These are phyloP conservation scores for Oryzias curvinotus DNA, from an alignment of 2,113 vertebrate genomes.

Conservation along the genomic window DNA sequence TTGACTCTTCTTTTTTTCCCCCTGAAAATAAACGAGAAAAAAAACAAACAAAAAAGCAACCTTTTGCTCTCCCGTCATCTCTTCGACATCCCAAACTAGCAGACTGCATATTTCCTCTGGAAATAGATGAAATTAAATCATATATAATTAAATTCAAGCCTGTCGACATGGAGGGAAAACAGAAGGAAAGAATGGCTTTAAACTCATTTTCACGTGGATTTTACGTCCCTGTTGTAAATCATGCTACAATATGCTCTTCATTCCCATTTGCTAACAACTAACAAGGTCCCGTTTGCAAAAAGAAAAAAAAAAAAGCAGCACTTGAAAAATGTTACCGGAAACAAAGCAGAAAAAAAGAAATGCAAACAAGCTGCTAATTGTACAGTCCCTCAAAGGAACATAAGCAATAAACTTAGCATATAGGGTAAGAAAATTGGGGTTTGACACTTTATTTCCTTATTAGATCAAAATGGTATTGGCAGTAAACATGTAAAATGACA, in stretches of 20 bases:
- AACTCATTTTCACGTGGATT: slow-evolving; percentile 2
- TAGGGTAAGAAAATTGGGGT: no score
- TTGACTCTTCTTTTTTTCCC: slow-evolving; percentile 2
- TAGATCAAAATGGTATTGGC: no score
- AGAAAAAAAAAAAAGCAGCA: not conserved
- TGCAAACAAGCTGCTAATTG: slow-evolving; percentile 54
- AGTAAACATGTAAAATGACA: no score
- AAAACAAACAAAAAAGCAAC: not conserved
- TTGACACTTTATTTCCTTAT: no score
- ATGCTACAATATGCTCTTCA: slow-evolving; percentile 11
- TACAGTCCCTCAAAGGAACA: slow-evolving; percentile 49
- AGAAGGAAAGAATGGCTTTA: not conserved
- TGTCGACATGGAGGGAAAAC: not conserved
- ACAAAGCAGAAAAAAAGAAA: slow-evolving; percentile 34
- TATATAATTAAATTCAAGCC: not conserved
- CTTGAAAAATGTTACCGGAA: slow-evolving; percentile 25
- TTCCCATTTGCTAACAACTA: not conserved
- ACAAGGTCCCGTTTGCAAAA: slow-evolving; percentile 2
- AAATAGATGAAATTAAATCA: not conserved
- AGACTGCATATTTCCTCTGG: slow-evolving; percentile 6
- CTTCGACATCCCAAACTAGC: not conserved
- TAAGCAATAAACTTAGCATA: not conserved
- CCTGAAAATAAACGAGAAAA: not conserved
- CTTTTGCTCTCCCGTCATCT: not conserved
- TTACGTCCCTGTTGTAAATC: not conserved